phyloP scores from a whole-genome alignment of 2,113 vertebrate genomes.

The Bubo blakistoni region DNA sequence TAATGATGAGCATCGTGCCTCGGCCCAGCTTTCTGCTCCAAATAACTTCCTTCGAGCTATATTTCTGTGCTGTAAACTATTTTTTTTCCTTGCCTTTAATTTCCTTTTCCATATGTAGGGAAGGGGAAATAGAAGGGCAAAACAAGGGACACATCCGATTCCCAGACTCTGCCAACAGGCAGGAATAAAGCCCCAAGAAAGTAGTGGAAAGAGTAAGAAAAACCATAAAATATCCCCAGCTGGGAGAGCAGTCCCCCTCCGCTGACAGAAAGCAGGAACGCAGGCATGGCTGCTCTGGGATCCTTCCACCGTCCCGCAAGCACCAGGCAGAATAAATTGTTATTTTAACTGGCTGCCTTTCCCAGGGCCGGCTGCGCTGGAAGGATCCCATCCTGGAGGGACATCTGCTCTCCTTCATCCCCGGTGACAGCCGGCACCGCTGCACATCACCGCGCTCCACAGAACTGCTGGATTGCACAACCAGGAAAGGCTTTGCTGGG shows the following conservation, averaged over 20 bases:
- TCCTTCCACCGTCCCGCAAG: not conserved
- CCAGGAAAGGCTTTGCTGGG: not conserved
- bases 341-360: slow-evolving; percentile 42
- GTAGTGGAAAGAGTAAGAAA: not conserved
- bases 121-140: not conserved
- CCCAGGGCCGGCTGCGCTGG: not conserved
- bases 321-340: slow-evolving; percentile 35
- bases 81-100: not conserved
- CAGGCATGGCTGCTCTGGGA: slow-evolving; percentile 15
- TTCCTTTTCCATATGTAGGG: not conserved
- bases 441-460: rapidly evolving
- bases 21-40: not conserved
- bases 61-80: not conserved
- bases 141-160: not conserved
- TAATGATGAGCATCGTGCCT: rapidly evolving
- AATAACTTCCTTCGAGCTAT: not conserved
- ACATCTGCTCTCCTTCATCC: not conserved
- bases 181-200: not conserved
- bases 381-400: not conserved
- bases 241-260: not conserved
- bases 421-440: not conserved
- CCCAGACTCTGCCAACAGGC: not conserved
- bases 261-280: slow-evolving; percentile 13
- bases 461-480: rapidly evolving
- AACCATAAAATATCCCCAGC: not conserved